These are phyloP conservation scores for Hyposoter didymator DNA, from an alignment of 2,888 invertebrate genomes.

Conservation along the genomic window DNA sequence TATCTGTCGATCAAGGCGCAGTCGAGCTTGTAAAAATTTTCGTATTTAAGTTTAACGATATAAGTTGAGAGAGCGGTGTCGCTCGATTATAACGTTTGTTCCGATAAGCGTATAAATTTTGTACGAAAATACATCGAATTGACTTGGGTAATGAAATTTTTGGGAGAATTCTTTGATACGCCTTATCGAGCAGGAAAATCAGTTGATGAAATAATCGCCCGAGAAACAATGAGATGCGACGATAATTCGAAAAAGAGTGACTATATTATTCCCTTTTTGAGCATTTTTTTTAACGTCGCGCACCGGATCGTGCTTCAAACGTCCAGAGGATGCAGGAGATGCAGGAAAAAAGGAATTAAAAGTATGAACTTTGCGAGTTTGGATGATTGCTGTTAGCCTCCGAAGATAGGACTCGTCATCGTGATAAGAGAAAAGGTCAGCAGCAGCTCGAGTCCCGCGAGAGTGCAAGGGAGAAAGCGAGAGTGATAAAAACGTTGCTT, in stretches of 20 bases:
- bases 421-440: conserved; percentile 67
- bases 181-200: background rate
- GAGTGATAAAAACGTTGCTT: conserved; percentile 60
- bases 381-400: background rate
- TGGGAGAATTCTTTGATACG: background rate
- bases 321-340: background rate
- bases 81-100: background rate
- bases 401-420: conserved; percentile 30
- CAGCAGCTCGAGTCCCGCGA: background rate
- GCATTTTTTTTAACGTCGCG: background rate
- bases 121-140: background rate
- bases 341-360: conserved; percentile 14
- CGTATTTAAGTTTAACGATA: background rate
- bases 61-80: background rate
- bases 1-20: conserved; percentile 93
- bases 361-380: conserved; percentile 4
- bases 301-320: background rate
- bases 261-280: background rate
- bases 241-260: background rate
- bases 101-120: background rate
- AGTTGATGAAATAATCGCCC: background rate
- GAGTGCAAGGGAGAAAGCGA: conserved; percentile 56
- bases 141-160: background rate
- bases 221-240: background rate
- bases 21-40: conserved; percentile 64